Evolutionary conservation across 2,113 vertebrate genomes (phyloP).

Genomic region (Lycaon pictus): DNA sequence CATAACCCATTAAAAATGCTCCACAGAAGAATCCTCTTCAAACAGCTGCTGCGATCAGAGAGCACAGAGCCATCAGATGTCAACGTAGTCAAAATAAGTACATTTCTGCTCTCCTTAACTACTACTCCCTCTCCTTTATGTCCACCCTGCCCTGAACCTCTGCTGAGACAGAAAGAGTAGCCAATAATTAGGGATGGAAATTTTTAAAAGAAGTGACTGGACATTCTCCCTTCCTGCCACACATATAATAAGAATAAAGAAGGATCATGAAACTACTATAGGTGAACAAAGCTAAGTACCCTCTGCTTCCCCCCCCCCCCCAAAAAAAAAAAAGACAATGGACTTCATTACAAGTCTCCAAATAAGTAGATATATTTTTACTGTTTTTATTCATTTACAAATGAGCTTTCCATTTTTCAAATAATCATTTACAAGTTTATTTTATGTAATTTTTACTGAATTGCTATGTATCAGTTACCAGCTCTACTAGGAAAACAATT

Average conservation of each 20-base stretch:
- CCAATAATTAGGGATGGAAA: neutral
- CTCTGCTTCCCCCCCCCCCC: no score
- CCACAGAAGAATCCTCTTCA: neutral
- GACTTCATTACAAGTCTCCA: neutral
- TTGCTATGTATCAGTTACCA: neutral
- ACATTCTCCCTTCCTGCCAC: neutral
- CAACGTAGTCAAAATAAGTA: neutral
- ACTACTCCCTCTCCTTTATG: neutral
- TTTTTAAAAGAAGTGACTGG: neutral
- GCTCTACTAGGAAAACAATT: neutral
- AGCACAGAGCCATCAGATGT: neutral
- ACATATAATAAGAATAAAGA: neutral
- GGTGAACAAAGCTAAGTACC: neutral
- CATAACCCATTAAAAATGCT: neutral
- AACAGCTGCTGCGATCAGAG: neutral
- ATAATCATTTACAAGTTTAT: neutral
- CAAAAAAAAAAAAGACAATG: neutral
- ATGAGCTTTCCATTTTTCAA: neutral
- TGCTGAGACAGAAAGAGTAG: neutral
- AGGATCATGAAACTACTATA: neutral
- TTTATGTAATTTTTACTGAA: slow-evolving; percentile 7
- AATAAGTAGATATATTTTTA: neutral
- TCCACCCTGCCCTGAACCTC: neutral
- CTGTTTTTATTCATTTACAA: neutral
- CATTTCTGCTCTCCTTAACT: neutral